phyloP scores from a whole-genome alignment of 2,797 vertebrate species.

The Hybognathus amarus region DNA sequence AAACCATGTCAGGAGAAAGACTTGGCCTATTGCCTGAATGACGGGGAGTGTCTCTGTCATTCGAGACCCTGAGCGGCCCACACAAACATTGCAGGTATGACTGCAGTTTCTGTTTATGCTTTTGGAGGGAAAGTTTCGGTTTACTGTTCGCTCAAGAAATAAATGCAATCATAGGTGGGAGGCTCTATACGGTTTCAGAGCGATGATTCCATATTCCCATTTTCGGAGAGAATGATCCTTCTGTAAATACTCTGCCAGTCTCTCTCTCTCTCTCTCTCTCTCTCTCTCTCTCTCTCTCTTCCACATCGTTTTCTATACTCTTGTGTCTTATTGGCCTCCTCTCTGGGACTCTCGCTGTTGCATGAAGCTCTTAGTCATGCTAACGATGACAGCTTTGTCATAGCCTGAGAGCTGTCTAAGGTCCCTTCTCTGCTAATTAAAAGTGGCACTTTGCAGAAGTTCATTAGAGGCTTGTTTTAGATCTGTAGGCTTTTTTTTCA shows the following conservation, averaged over 20 bases:
- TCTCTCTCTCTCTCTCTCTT: background rate
- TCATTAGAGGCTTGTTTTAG: constrained; percentile 50
- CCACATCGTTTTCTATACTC: background rate
- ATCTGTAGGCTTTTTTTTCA: constrained; percentile 22
- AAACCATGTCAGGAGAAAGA: constrained; percentile 96
- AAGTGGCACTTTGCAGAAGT: constrained; percentile 59
- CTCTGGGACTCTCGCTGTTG: constrained; percentile 30
- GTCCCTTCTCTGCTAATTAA: constrained; percentile 61
- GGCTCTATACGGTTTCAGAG: constrained; percentile 29
- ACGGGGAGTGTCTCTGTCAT: constrained; percentile 98
- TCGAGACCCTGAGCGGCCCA: constrained; percentile 92
- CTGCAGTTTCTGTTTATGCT: constrained; percentile 7
- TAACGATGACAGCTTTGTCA: constrained; percentile 56
- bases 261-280: constrained; percentile 9
- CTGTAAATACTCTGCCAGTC: constrained; percentile 40
- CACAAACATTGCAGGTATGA: constrained; percentile 99
- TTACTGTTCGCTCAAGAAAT: constrained; percentile 28
- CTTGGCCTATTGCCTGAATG: constrained; percentile 95
- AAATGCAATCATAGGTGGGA: constrained; percentile 38
- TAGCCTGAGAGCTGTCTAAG: constrained; percentile 49
- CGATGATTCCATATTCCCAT: constrained; percentile 41
- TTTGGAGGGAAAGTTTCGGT: background rate
- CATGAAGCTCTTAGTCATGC: constrained; percentile 51
- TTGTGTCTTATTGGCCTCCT: constrained; percentile 6
- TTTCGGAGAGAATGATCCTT: constrained; percentile 50